phyloP scores from a whole-genome alignment of 2,888 invertebrate species.

The Morpho deidamia region DNA sequence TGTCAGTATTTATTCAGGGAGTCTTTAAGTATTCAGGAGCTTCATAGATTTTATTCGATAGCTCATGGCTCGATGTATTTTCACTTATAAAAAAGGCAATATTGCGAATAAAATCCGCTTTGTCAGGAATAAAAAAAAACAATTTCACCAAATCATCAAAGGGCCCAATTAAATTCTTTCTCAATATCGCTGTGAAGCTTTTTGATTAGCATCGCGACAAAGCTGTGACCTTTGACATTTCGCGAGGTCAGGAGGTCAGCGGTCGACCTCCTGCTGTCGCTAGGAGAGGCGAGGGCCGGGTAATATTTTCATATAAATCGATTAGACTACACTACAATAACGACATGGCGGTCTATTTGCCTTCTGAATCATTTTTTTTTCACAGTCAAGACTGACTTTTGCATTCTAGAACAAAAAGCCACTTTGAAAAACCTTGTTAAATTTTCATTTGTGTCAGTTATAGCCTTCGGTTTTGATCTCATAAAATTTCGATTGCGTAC shows the following conservation, averaged over 20 bases:
- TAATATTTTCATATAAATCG: conserved; percentile 16
- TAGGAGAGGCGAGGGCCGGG: neutral
- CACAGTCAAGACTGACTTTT: too few relatives aligned
- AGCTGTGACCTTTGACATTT: conserved; percentile 26
- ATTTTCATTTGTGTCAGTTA: too few relatives aligned
- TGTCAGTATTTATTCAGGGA: too few relatives aligned
- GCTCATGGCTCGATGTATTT: too few relatives aligned
- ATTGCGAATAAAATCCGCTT: too few relatives aligned
- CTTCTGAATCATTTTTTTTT: neutral
- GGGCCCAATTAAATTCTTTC: conserved; percentile 13
- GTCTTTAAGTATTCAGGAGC: too few relatives aligned
- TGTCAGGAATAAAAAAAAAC: neutral
- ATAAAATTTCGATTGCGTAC: too few relatives aligned
- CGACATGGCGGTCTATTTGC: neutral
- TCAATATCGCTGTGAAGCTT: conserved; percentile 9
- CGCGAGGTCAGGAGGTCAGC: conserved; percentile 25
- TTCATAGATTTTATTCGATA: too few relatives aligned
- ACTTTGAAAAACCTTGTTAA: too few relatives aligned
- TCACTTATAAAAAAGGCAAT: too few relatives aligned
- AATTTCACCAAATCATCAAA: conserved; percentile 1
- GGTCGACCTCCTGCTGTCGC: conserved; percentile 8
- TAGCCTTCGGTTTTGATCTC: too few relatives aligned
- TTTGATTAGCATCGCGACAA: conserved; percentile 13
- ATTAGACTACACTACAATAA: conserved; percentile 3
- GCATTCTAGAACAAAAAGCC: too few relatives aligned